Evolutionary conservation across 1,140 invertebrate genomes (phyloP), one percentile per base, ranked within the genome.

Genomic region (Drosophila subpulchrella): DNA sequence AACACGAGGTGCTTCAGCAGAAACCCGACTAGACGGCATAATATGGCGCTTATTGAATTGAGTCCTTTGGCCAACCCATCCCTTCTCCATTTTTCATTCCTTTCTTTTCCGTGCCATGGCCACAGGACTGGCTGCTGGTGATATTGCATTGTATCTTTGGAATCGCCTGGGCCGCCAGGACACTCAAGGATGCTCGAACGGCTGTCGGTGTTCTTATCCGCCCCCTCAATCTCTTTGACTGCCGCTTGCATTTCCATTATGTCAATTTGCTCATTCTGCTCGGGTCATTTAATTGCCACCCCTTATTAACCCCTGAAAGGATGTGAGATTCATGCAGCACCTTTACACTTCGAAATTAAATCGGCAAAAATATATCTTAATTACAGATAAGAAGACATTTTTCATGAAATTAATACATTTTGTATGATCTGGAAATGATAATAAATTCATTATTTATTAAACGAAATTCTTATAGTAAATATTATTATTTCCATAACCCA

Each of bases 1-100:
- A 89, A 89, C 84, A 89, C 70, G 74, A 89, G 76, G 81, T 89
- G 84, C 85, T 89, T 89, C 75, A 76, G 68, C 62, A 46, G 65
- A 89, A 75, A 65, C 76, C 81, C 75, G 62, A 82, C 71, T 66
- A 76, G 83, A 83, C 85, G 77, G 84, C 83, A 88, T 86, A 86
- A 89, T 77, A 53, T 83, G 75, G 60, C 46, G 67, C 63, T 78
- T 89, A 74, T 79, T 70, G 75, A 80, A 65, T 62, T 59, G 56
- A 48, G 75, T 76, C 59, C 60, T 44, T 61, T 46, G 27, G 36
- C 55, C 24, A 38, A 47, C 32, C 30, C 36, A 30, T 54, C 36
- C 32, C 38, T 55, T 1, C 53, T 39, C 32, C 20, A 38, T 36
- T 17, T 24, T 41, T 38, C 38, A 10, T 60, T 42, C 13, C 38